A percentile compares a stretch with the other conserved stretches of the same genome.
These are phyloP conservation scores for Lineus longissimus DNA, from an alignment of 1,140 invertebrate species.

Conservation along the genomic window DNA sequence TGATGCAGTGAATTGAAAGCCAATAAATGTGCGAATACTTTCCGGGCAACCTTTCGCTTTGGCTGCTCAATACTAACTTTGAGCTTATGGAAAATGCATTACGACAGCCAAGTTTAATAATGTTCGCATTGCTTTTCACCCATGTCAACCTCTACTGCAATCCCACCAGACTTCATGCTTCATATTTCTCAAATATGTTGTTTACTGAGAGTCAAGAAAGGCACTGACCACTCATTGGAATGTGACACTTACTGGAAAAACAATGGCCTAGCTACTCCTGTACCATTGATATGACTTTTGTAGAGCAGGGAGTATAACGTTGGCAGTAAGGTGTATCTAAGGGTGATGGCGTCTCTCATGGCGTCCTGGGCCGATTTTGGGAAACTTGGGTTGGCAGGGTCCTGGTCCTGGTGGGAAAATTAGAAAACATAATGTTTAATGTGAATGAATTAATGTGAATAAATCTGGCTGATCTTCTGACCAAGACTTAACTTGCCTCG, in stretches of 20 bases:
- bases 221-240: background rate
- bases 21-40: no score
- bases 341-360: constrained; percentile 61
- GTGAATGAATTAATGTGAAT: no score
- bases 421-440: no score
- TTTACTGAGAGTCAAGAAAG: background rate
- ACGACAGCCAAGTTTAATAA: background rate
- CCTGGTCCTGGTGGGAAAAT: constrained; percentile 50
- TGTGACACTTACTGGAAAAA: constrained; percentile 57
- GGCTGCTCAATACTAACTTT: background rate
- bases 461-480: no score
- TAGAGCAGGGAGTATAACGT: constrained; percentile 80
- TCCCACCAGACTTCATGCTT: background rate
- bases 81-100: background rate
- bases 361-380: constrained; percentile 24
- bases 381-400: constrained; percentile 32
- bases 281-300: constrained; percentile 65
- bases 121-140: background rate
- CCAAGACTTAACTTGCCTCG: no score
- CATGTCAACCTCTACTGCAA: background rate
- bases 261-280: constrained; percentile 72
- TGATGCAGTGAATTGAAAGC: no score
- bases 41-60: no score
- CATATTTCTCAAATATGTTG: background rate
- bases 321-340: constrained; percentile 73